Evolutionary conservation across 2,797 vertebrate genomes (phyloP).

Genomic region (Adrianichthys oophorus): DNA sequence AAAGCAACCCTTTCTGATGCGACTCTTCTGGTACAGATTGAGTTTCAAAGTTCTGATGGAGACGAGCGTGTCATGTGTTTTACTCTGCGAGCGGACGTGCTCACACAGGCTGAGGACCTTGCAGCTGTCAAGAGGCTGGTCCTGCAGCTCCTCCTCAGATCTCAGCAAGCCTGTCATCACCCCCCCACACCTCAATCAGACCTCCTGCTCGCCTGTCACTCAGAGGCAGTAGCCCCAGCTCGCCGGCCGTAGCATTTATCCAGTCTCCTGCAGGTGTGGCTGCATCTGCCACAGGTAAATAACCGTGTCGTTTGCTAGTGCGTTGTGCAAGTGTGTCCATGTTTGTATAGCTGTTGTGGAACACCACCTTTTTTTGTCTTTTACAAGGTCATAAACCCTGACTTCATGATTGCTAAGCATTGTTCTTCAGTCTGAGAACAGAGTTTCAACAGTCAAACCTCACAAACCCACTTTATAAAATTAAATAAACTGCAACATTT

Average conservation of each 20-base stretch:
- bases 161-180: conserved; percentile 70
- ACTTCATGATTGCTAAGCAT: neutral
- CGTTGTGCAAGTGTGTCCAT: conserved; percentile 19
- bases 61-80: conserved; percentile 30
- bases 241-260: conserved; percentile 46
- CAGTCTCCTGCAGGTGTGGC: conserved; percentile 69
- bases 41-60: conserved; percentile 34
- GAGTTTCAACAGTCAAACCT: too few species aligned
- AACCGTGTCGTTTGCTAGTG: conserved; percentile 3
- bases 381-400: too few species aligned
- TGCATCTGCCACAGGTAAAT: conserved; percentile 44
- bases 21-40: conserved; percentile 8
- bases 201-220: conserved; percentile 72
- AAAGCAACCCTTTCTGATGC: neutral
- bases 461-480: too few species aligned
- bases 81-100: conserved; percentile 56
- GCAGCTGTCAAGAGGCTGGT: conserved; percentile 62
- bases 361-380: neutral
- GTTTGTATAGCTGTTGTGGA: conserved; percentile 39
- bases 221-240: conserved; percentile 58
- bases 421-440: conserved; percentile 5
- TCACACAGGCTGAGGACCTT: conserved; percentile 59
- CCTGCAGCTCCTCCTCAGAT: conserved; percentile 72
- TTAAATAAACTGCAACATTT: too few species aligned
- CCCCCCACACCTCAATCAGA: conserved; percentile 74